Percentiles rank a stretch among this genome's conserved stretches.
These are phyloP conservation scores for Odontamblyopus rebecca DNA, from an alignment of 2,797 vertebrate species.

Conservation along the genomic window DNA sequence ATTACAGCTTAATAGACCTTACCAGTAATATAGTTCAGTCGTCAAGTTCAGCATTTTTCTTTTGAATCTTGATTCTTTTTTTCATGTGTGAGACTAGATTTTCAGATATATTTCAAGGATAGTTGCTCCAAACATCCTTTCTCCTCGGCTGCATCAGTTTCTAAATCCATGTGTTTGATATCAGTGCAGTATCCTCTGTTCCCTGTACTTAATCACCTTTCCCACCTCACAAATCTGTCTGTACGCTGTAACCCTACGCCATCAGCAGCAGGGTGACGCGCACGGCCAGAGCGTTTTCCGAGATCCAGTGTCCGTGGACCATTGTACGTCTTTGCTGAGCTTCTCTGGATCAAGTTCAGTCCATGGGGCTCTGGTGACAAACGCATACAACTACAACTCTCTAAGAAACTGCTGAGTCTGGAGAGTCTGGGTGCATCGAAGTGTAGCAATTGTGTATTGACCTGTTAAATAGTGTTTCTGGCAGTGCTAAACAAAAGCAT, in stretches of 20 bases:
- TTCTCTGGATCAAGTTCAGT: slow-evolving; percentile 40
- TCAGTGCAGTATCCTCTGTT: background rate
- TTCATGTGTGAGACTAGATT: background rate
- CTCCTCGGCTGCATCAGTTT: background rate
- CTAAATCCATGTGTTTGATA: background rate
- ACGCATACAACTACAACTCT: slow-evolving; percentile 19
- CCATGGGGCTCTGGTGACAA: slow-evolving; percentile 16
- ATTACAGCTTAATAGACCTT: too few relatives aligned
- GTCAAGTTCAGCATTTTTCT: too few relatives aligned
- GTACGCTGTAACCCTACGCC: slow-evolving; percentile 59
- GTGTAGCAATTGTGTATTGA: background rate
- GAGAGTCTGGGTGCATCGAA: background rate
- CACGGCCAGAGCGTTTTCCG: slow-evolving; percentile 67
- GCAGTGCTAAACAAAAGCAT: background rate
- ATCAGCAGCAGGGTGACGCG: slow-evolving; percentile 42
- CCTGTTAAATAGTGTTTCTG: background rate
- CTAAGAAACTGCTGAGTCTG: slow-evolving; percentile 8
- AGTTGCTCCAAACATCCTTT: background rate
- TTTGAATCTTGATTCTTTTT: too few relatives aligned
- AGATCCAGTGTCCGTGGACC: slow-evolving; percentile 74
- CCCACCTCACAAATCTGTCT: slow-evolving; percentile 57
- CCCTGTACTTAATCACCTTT: slow-evolving; percentile 37
- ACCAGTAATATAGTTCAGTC: too few relatives aligned
- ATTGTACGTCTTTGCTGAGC: slow-evolving; percentile 58
- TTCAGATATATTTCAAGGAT: background rate